These are phyloP conservation scores for Rhinoderma darwinii DNA, from an alignment of 2,113 vertebrate genomes.

Conservation along the genomic window DNA sequence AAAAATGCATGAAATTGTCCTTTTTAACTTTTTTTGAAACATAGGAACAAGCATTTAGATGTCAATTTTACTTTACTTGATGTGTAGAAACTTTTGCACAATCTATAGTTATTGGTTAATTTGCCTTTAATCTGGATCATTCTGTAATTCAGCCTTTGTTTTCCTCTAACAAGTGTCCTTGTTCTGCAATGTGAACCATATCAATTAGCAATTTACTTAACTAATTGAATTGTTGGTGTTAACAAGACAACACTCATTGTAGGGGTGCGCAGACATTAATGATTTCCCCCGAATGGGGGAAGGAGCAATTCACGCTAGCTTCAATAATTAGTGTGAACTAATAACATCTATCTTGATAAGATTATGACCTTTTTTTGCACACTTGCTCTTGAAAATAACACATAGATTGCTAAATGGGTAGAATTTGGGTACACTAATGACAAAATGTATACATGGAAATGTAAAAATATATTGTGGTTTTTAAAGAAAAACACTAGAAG, in stretches of 20 bases:
- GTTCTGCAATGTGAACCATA: conserved; percentile 25
- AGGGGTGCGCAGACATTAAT: background rate
- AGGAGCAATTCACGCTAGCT: background rate
- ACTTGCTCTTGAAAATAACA: background rate
- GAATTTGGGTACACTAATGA: background rate
- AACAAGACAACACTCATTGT: conserved; percentile 28
- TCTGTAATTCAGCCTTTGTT: background rate
- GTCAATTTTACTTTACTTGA: background rate
- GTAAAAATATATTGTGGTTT: background rate
- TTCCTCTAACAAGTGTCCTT: background rate
- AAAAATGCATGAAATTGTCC: background rate
- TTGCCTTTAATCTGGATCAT: background rate
- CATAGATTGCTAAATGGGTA: background rate
- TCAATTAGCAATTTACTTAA: conserved; percentile 36
- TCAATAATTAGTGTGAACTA: conserved; percentile 10
- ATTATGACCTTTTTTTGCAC: background rate
- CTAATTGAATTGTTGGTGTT: conserved; percentile 40
- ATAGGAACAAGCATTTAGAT: background rate
- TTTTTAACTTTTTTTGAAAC: background rate
- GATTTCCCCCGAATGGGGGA: background rate
- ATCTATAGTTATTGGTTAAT: background rate
- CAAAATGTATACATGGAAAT: background rate
- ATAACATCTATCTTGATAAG: background rate
- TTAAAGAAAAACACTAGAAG: background rate
- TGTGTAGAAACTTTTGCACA: background rate